Conservation (phyloP, 2,797 vertebrate species). For the Aldrovandia affinis region DNA sequence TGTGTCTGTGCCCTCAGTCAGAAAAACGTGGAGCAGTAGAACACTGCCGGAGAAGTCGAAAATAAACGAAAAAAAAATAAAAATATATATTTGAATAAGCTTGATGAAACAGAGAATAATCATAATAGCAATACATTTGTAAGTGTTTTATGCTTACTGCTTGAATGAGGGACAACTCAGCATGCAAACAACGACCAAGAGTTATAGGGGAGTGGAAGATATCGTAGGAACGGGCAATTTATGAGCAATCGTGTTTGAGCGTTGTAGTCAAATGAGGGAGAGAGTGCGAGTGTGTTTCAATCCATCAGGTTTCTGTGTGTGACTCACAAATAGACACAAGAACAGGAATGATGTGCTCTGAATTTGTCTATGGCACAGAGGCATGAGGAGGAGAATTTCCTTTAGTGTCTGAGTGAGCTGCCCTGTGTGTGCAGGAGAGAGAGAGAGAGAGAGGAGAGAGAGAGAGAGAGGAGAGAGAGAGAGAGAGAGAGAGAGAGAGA, state of each 20-base stretch:
- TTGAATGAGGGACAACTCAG: too few species aligned
- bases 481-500: constrained; percentile 34
- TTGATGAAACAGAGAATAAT: background rate
- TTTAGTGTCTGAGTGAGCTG: constrained; percentile 6
- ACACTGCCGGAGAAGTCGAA: background rate
- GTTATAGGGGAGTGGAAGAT: background rate
- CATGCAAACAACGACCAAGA: too few species aligned
- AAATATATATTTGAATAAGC: background rate
- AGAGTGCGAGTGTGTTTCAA: constrained; percentile 17
- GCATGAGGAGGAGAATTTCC: background rate
- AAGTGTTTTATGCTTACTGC: background rate
- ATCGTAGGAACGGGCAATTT: background rate
- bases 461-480: background rate
- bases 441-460: background rate
- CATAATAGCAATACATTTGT: background rate
- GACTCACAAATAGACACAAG: constrained; percentile 16
- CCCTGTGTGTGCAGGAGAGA: background rate
- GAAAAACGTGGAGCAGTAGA: background rate
- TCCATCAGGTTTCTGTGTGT: constrained; percentile 20
- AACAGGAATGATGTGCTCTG: background rate
- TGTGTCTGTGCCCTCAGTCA: background rate
- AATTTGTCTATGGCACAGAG: background rate
- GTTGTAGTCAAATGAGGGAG: background rate
- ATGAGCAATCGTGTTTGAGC: background rate
- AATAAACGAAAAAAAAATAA: background rate